A percentile compares a stretch with the other conserved stretches of the same genome.
Evolutionary conservation across 1,140 invertebrate genomes (phyloP).

Genomic region (Lucilia cuprina): DNA sequence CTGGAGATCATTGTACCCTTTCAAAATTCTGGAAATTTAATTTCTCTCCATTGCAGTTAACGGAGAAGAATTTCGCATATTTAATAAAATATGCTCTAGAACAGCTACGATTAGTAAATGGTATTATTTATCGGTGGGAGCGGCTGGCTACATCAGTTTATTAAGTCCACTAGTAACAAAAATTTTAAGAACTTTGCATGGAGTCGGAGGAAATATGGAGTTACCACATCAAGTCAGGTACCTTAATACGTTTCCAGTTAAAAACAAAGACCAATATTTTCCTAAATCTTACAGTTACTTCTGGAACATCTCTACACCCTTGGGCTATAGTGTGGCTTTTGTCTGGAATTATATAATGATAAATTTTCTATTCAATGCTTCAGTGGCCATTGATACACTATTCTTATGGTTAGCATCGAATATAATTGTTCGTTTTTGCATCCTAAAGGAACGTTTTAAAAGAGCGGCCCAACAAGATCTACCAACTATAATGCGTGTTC

Average conservation of each 20-base stretch:
- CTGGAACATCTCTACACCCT: neutral
- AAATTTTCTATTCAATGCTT: neutral
- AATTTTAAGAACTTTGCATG: neutral
- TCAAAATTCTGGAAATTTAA: no score
- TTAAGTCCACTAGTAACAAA: neutral
- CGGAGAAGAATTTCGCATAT: neutral
- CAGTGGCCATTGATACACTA: neutral
- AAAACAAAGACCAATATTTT: neutral
- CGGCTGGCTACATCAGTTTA: neutral
- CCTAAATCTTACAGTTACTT: neutral
- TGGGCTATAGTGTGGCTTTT: neutral
- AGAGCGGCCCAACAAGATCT: neutral
- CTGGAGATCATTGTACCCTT: no score
- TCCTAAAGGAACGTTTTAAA: neutral
- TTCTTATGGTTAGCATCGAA: neutral
- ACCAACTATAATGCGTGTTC: neutral
- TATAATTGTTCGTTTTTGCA: neutral
- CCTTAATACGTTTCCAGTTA: no score
- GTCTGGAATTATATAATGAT: neutral
- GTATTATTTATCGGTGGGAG: neutral
- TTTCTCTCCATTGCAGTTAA: neutral
- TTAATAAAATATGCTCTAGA: neutral
- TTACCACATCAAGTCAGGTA: neutral
- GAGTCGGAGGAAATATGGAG: neutral
- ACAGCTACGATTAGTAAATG: neutral